Conservation (phyloP, 1,140 invertebrate genomes). For the Thaumetopoea pityocampa region DNA sequence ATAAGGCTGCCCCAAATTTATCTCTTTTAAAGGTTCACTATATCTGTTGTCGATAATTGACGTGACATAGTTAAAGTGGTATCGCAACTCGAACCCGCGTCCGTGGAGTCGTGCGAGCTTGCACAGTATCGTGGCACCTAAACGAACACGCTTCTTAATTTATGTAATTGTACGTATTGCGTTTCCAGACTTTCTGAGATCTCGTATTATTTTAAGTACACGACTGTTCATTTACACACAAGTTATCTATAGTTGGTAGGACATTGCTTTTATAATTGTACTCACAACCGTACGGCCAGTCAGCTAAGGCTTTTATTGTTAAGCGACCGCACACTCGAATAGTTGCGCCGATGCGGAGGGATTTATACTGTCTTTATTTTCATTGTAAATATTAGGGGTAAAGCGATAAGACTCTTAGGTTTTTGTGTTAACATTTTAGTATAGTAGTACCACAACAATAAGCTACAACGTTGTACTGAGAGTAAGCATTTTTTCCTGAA, state of each 20-base stretch:
- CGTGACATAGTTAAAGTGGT: no score
- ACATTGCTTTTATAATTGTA: conserved; percentile 25
- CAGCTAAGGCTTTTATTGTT: conserved; percentile 28
- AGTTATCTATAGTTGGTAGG: conserved; percentile 52
- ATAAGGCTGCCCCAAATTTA: no score
- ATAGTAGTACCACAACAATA: no score
- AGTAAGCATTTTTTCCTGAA: no score
- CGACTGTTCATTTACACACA: conserved; percentile 53
- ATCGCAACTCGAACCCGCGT: conserved; percentile 1
- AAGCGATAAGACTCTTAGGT: conserved; percentile 39
- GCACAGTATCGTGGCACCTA: conserved; percentile 15
- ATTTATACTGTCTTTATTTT: conserved; percentile 22
- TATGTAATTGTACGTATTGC: conserved; percentile 60
- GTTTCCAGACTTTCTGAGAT: conserved; percentile 74
- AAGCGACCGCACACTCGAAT: conserved; percentile 34
- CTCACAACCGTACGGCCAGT: conserved; percentile 32
- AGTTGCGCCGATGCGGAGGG: conserved; percentile 20
- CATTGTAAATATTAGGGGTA: conserved; percentile 49
- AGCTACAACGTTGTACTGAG: no score
- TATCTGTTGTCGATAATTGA: no score
- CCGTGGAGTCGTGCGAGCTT: conserved; percentile 9
- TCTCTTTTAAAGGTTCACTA: no score
- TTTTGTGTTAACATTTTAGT: conserved; percentile 38
- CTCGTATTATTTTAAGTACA: conserved; percentile 68
- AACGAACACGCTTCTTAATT: conserved; percentile 41